Conservation (phyloP, 2,888 invertebrate genomes). For the Epinotia nisella region DNA sequence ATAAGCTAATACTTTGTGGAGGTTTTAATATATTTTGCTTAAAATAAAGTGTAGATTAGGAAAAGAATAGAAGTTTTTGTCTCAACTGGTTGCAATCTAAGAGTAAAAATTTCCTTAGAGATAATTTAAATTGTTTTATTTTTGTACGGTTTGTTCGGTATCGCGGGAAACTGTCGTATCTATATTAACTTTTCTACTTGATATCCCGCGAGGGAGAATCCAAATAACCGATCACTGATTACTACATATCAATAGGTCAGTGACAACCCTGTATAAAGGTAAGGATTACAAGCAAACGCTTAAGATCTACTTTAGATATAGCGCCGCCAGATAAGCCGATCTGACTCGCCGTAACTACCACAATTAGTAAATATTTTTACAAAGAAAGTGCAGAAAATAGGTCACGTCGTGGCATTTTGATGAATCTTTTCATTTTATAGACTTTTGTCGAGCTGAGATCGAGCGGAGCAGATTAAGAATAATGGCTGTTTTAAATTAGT, state of each 20-base stretch:
- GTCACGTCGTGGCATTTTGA: conserved; percentile 45
- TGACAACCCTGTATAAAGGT: conserved; percentile 31
- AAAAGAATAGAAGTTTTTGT: too few relatives aligned
- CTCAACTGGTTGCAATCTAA: too few relatives aligned
- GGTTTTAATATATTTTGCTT: too few relatives aligned
- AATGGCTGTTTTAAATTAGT: conserved; percentile 39
- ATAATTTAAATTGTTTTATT: too few relatives aligned
- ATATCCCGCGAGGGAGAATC: too few relatives aligned
- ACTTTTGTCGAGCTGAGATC: conserved; percentile 44
- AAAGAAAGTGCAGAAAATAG: conserved; percentile 52
- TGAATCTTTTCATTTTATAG: conserved; percentile 45
- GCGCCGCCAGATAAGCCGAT: conserved; percentile 46
- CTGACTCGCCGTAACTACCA: conserved; percentile 49
- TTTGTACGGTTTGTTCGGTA: too few relatives aligned
- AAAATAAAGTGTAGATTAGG: too few relatives aligned
- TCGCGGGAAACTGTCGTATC: too few relatives aligned
- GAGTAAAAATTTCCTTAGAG: too few relatives aligned
- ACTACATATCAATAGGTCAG: background rate
- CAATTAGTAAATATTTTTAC: conserved; percentile 66
- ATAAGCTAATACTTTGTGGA: too few relatives aligned
- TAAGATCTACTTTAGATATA: conserved; percentile 46
- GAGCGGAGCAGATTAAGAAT: conserved; percentile 37
- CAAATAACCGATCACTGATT: too few relatives aligned
- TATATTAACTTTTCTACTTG: too few relatives aligned
- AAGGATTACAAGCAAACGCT: conserved; percentile 46